Evolutionary conservation across 1,140 invertebrate species (phyloP).

Genomic region (Myzus persicae): DNA sequence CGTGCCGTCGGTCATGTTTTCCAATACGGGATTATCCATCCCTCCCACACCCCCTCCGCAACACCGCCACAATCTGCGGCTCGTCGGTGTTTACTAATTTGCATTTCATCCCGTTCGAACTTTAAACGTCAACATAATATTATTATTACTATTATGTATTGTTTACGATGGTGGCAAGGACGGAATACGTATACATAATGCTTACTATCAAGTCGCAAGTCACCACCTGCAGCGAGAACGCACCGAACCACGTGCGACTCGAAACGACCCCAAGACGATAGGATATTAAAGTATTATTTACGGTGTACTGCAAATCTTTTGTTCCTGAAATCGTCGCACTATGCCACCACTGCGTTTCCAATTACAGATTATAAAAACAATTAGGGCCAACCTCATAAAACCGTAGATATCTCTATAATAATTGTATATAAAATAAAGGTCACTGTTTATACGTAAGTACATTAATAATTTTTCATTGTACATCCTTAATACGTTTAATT

Average conservation of each 20-base stretch:
- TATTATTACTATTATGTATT: background rate
- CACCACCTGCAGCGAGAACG: background rate
- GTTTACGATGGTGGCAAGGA: background rate
- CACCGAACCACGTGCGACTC: background rate
- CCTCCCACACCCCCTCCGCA: background rate
- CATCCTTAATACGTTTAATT: background rate
- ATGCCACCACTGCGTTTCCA: background rate
- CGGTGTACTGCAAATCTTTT: background rate
- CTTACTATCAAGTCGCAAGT: background rate
- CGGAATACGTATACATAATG: background rate
- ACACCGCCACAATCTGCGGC: background rate
- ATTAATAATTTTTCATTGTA: no score
- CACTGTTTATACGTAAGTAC: background rate
- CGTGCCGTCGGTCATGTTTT: constrained; percentile 34
- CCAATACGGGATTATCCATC: constrained; percentile 36
- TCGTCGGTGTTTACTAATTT: constrained; percentile 24
- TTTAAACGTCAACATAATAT: background rate
- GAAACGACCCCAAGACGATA: background rate
- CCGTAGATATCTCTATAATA: background rate
- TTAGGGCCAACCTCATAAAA: background rate
- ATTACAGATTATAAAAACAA: background rate
- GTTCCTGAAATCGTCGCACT: background rate
- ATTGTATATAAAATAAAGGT: background rate
- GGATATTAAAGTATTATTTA: background rate
- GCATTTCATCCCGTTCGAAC: background rate